Percentiles rank a stretch among this genome's conserved stretches.
These are phyloP conservation scores for Zaprionus capensis DNA, from an alignment of 1,140 invertebrate species.

Conservation along the genomic window DNA sequence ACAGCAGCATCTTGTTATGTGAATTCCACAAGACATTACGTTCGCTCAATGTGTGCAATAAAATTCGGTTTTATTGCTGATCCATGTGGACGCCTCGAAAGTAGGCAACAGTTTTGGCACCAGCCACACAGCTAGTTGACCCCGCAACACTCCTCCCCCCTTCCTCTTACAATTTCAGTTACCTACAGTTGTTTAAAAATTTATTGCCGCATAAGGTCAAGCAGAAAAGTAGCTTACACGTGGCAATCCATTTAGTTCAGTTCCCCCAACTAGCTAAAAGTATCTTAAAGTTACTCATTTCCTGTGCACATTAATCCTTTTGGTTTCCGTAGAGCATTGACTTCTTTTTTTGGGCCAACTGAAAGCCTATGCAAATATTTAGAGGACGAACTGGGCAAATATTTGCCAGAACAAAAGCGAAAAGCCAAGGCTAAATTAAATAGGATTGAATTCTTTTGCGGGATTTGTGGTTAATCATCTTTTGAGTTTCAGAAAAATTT, in stretches of 20 bases:
- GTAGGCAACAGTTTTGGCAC: conserved; percentile 53
- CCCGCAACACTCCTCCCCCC: background rate
- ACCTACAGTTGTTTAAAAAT: conserved; percentile 51
- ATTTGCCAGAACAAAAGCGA: background rate
- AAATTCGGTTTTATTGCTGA: conserved; percentile 39
- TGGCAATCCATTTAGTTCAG: conserved; percentile 7
- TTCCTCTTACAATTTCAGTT: background rate
- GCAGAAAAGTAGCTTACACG: conserved; percentile 15
- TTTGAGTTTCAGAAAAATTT: background rate
- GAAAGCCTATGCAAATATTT: conserved; percentile 10
- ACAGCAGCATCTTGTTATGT: conserved; percentile 35
- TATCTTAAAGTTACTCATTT: conserved; percentile 25
- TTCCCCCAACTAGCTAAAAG: background rate
- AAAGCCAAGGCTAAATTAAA: conserved; percentile 2
- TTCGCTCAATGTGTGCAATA: conserved; percentile 34
- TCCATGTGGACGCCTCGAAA: conserved; percentile 3
- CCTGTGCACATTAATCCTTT: background rate
- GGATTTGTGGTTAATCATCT: background rate
- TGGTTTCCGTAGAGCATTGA: conserved; percentile 11
- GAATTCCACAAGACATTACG: conserved; percentile 21
- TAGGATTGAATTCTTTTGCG: background rate
- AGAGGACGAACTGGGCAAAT: background rate
- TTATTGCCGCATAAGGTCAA: conserved; percentile 50
- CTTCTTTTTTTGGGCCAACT: background rate
- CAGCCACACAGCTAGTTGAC: conserved; percentile 1